Conservation (phyloP, 2,113 vertebrate species). For the Grus americana region DNA sequence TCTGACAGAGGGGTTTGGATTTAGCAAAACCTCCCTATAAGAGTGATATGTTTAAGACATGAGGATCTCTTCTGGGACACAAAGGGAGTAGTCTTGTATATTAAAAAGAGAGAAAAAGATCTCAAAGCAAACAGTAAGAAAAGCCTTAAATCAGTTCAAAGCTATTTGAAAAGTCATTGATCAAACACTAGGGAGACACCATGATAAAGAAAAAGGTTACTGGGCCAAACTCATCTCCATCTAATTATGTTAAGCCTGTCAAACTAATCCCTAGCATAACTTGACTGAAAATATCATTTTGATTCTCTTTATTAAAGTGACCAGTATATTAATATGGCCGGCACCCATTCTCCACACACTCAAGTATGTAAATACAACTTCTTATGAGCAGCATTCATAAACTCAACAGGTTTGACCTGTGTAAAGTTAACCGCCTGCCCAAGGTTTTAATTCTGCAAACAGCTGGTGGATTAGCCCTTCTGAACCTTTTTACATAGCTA, state of each 20-base stretch:
- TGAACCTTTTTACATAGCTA: background rate
- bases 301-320: background rate
- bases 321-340: background rate
- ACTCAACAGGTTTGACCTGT: background rate
- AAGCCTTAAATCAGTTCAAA: background rate
- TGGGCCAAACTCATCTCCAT: background rate
- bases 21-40: background rate
- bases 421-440: background rate
- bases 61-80: background rate
- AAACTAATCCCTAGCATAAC: background rate
- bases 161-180: background rate
- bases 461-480: background rate
- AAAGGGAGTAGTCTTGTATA: background rate
- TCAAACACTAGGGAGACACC: background rate
- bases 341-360: background rate
- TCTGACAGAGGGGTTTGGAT: background rate
- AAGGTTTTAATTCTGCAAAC: background rate
- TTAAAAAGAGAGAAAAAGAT: background rate
- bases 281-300: background rate
- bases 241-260: background rate
- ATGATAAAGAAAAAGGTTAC: conserved; percentile 2
- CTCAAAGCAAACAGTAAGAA: background rate
- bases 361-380: background rate
- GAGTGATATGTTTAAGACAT: background rate
- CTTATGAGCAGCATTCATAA: background rate